A percentile compares a stretch with the other conserved stretches of the same genome.
Conservation (phyloP, 2,888 invertebrate genomes). For the Tyria jacobaeae region DNA sequence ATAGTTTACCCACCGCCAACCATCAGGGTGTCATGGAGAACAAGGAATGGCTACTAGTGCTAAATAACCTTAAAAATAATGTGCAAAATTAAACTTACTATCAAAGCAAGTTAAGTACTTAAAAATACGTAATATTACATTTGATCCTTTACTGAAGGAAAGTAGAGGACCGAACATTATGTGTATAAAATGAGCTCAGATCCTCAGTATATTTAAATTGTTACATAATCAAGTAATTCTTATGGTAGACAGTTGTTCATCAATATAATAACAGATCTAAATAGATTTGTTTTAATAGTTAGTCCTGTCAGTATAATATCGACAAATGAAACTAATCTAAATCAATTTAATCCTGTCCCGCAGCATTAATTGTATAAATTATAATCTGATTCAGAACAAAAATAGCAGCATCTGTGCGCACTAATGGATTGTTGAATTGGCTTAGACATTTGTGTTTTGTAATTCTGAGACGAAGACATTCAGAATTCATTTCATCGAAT, state of each 20-base stretch:
- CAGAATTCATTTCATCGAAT: too few species aligned
- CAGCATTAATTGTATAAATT: conserved; percentile 37
- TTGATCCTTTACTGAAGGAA: too few species aligned
- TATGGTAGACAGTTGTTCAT: not conserved
- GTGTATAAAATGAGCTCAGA: too few species aligned
- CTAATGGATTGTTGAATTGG: not conserved
- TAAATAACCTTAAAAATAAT: too few species aligned
- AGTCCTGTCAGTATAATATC: not conserved
- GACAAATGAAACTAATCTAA: not conserved
- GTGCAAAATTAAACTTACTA: too few species aligned
- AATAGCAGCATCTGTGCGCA: conserved; percentile 31
- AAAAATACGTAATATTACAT: too few species aligned
- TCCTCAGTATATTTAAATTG: too few species aligned
- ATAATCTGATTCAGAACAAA: conserved; percentile 33
- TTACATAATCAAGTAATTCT: not conserved
- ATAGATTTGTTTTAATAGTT: not conserved
- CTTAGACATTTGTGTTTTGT: not conserved
- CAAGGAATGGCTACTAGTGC: too few species aligned
- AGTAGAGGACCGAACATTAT: too few species aligned
- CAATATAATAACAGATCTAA: not conserved
- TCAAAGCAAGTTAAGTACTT: too few species aligned
- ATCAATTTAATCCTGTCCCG: conserved; percentile 9
- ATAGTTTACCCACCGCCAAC: too few species aligned
- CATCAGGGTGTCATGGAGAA: too few species aligned
- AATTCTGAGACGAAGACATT: not conserved